These are phyloP conservation scores for Aplidium turbinatum DNA, from an alignment of 23 tunicate genomes.

Conservation along the genomic window DNA sequence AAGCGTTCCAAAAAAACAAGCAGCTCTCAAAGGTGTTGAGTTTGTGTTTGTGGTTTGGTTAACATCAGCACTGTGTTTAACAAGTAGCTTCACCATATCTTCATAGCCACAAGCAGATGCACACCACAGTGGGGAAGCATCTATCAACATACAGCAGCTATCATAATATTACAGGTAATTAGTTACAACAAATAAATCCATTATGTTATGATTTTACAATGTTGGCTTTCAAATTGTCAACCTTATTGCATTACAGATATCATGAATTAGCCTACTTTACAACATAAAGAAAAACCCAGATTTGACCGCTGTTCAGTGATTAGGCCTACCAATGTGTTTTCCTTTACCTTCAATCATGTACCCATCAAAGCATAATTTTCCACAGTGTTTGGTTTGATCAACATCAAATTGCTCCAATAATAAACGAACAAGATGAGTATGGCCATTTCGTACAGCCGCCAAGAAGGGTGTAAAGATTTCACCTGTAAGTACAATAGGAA, in stretches of 20 bases:
- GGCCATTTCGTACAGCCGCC: slow-evolving; percentile 59
- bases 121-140: slow-evolving; percentile 93
- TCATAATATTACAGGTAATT: too few relatives aligned
- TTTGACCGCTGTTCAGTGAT: not conserved
- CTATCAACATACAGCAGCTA: too few relatives aligned
- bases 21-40: slow-evolving; percentile 95
- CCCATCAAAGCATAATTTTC: slow-evolving; percentile 66
- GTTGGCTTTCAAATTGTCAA: too few relatives aligned
- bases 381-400: slow-evolving; percentile 55
- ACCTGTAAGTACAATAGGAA: too few relatives aligned
- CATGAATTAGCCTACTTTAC: too few relatives aligned
- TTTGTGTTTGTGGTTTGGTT: slow-evolving; percentile 80
- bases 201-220: too few relatives aligned
- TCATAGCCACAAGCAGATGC: slow-evolving; percentile 89
- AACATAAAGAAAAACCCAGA: too few relatives aligned
- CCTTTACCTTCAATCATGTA: slow-evolving; percentile 74
- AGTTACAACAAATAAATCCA: too few relatives aligned
- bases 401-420: slow-evolving; percentile 57
- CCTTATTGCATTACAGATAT: too few relatives aligned
- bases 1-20: slow-evolving; percentile 88
- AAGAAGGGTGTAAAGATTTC: slow-evolving; percentile 71
- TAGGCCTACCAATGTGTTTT: too few relatives aligned
- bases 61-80: slow-evolving; percentile 58
- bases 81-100: slow-evolving; percentile 68
- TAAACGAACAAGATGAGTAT: slow-evolving; percentile 56